These are phyloP conservation scores for Trissoscelio sp. DNA, from an alignment of 2,888 invertebrate genomes.

Conservation along the genomic window DNA sequence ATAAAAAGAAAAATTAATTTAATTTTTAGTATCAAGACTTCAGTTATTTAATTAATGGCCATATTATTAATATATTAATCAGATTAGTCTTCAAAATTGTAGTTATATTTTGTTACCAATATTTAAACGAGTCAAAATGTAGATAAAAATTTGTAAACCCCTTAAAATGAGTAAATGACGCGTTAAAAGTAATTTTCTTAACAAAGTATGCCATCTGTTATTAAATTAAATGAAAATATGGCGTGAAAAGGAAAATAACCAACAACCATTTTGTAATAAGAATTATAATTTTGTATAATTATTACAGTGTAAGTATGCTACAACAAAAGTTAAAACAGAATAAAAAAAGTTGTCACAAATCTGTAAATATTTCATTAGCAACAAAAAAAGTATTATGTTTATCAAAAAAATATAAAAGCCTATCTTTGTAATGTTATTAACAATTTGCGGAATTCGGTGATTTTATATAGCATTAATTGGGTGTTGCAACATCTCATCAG, in stretches of 20 bases:
- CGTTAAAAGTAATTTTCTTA: too few relatives aligned
- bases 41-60: too few relatives aligned
- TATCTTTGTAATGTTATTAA: slow-evolving; percentile 8
- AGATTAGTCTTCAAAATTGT: too few relatives aligned
- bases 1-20: too few relatives aligned
- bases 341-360: slow-evolving; percentile 11
- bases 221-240: not conserved
- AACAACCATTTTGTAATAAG: slow-evolving; percentile 22
- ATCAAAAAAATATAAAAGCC: slow-evolving; percentile 37
- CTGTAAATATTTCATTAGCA: slow-evolving; percentile 1
- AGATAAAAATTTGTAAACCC: too few relatives aligned
- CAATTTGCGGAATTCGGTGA: slow-evolving; percentile 19
- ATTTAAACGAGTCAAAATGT: too few relatives aligned
- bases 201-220: too few relatives aligned
- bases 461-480: slow-evolving; percentile 39
- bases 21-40: too few relatives aligned
- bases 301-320: slow-evolving; percentile 33
- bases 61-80: too few relatives aligned
- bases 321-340: slow-evolving; percentile 8
- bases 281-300: slow-evolving; percentile 19
- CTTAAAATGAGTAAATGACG: too few relatives aligned
- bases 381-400: slow-evolving; percentile 2
- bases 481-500: slow-evolving; percentile 14
- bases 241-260: not conserved
- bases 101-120: too few relatives aligned